Conservation (phyloP, 2,113 vertebrate genomes). For the Ahaetulla prasina region DNA sequence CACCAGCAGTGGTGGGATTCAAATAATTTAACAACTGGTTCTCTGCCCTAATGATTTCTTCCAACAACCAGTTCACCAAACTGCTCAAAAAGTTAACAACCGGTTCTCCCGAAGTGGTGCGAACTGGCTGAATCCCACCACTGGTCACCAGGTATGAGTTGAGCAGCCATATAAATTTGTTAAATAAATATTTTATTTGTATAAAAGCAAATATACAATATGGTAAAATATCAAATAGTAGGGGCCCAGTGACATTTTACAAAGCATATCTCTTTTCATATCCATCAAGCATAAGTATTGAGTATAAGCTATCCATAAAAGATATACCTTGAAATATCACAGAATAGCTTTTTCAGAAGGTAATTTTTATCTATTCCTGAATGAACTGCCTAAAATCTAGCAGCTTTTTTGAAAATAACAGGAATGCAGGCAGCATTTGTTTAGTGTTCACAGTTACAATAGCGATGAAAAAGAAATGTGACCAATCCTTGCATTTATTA, state of each 20-base stretch:
- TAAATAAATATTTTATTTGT: background rate
- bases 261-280: slow-evolving; percentile 2
- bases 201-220: background rate
- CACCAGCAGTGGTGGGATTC: too few relatives aligned
- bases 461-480: background rate
- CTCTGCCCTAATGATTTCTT: too few relatives aligned
- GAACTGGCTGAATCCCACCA: too few relatives aligned
- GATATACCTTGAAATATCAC: background rate
- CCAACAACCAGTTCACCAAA: too few relatives aligned
- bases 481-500: background rate
- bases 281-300: background rate
- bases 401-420: background rate
- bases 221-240: background rate
- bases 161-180: background rate
- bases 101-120: too few relatives aligned
- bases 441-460: background rate
- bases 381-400: background rate
- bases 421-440: background rate
- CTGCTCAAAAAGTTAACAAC: too few relatives aligned
- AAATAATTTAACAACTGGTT: too few relatives aligned
- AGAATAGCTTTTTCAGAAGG: background rate
- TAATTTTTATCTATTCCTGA: background rate
- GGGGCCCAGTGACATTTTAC: background rate
- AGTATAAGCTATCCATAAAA: background rate
- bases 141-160: background rate